Evolutionary conservation across 2,113 vertebrate species (phyloP), one percentile per base, ranked within the genome.

Genomic region (Elephantulus edwardii): DNA sequence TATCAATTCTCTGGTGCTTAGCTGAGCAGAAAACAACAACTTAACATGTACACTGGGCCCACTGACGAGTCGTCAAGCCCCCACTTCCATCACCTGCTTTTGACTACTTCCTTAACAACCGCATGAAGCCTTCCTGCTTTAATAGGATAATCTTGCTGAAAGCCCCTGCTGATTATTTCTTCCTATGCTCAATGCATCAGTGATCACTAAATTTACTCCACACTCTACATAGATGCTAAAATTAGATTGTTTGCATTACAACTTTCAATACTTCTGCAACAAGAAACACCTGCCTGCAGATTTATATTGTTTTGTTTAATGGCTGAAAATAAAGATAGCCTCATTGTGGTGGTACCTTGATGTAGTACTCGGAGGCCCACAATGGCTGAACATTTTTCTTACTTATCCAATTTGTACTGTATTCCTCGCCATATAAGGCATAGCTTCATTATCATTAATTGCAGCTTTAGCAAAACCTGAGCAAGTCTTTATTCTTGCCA

Each of bases 1-100:
- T 98, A 98, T 99, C 98, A 98, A 98, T 98, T 98, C 97, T 97
- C 98, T 97, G 97, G 97, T 98, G 98, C 98, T 98, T 98, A 98
- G 98, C 97, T 98, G 98, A 98, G 98, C 98, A 98, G 98, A 98
- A 99, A 98, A 98, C 98, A 98, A 97, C 97, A 97, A 96, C 97
- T 98, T 98, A 97, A 95, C 97, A 94, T 96, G 97, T 98, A 98
- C 97, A 95, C 97, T 96, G 96, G 96, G 98, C 96, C 97, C 50
- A 3, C 93, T 97, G 97, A 96, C 96, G 97, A 87, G 96, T 96
- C 96, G 83, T 97, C 97, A 97, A 93, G 93, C 82, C 96, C 97
- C 96, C 95, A 60, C 96, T 97, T 97, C 97, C 97, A 97, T 98
- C 98, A 98, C 98, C 97, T 98, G 97, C 97, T 95, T 97, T 86